Evolutionary conservation across 1,140 invertebrate species (phyloP).

Genomic region (Scylla paramamosain): DNA sequence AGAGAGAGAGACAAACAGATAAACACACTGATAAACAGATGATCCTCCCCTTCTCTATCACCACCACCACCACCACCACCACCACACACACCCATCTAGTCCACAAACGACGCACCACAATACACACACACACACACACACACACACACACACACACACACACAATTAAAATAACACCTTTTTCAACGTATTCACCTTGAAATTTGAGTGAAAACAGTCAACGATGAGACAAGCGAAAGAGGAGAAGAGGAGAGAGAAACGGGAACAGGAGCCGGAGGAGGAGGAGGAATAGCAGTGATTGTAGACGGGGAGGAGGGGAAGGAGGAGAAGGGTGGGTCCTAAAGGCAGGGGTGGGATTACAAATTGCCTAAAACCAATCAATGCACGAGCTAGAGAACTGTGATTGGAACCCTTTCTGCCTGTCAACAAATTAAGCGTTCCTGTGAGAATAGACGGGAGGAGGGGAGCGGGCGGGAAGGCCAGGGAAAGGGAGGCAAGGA

Average conservation of each 20-base stretch:
- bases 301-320: not conserved
- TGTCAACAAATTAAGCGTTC: slow-evolving; percentile 56
- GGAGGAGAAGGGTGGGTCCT: not conserved
- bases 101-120: no score
- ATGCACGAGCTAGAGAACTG: not conserved
- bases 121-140: slow-evolving; percentile 9
- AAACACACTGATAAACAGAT: not conserved
- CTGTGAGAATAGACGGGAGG: not conserved
- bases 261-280: not conserved
- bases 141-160: slow-evolving; percentile 8
- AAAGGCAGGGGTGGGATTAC: slow-evolving; percentile 5
- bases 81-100: not conserved
- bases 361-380: slow-evolving; percentile 21
- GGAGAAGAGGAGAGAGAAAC: not conserved
- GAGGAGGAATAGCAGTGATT: not conserved
- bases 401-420: slow-evolving; percentile 28
- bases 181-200: not conserved
- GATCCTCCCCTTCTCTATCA: not conserved
- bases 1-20: not conserved
- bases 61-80: not conserved
- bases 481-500: not conserved
- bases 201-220: not conserved
- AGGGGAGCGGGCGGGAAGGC: not conserved
- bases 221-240: not conserved
- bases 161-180: not conserved